Evolutionary conservation across 2,888 invertebrate genomes (phyloP).

Genomic region (Leptopilina myrica): DNA sequence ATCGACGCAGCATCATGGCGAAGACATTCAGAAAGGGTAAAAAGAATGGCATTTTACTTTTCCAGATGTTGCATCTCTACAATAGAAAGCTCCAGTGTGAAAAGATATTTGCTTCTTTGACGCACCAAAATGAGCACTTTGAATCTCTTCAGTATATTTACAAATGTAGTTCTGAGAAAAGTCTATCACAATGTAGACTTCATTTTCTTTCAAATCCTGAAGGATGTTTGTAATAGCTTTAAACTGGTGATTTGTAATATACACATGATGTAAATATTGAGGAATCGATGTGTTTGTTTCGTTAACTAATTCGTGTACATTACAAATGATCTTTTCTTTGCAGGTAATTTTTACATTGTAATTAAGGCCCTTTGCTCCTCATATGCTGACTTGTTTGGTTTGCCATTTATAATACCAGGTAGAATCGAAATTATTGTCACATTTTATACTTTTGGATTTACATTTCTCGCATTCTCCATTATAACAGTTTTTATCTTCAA

Average conservation of each 20-base stretch:
- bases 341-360: slow-evolving; percentile 45
- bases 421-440: background rate
- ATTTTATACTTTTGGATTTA: background rate
- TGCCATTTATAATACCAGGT: slow-evolving; percentile 43
- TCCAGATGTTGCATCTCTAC: slow-evolving; percentile 5
- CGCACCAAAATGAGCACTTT: slow-evolving; percentile 43
- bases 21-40: slow-evolving; percentile 21
- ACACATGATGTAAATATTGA: slow-evolving; percentile 40
- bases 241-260: slow-evolving; percentile 37
- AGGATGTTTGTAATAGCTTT: slow-evolving; percentile 17
- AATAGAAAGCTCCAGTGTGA: slow-evolving; percentile 35
- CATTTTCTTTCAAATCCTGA: slow-evolving; percentile 28
- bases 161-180: slow-evolving; percentile 46
- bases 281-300: slow-evolving; percentile 31
- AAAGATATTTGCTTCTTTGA: slow-evolving; percentile 42
- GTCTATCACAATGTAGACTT: slow-evolving; percentile 35
- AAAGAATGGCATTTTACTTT: background rate
- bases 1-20: slow-evolving; percentile 30
- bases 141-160: slow-evolving; percentile 43
- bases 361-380: slow-evolving; percentile 42
- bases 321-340: slow-evolving; percentile 40
- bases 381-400: slow-evolving; percentile 29
- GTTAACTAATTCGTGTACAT: slow-evolving; percentile 30
- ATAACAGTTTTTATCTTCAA: slow-evolving; percentile 38
- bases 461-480: slow-evolving; percentile 36